Percentiles rank a stretch among this genome's conserved stretches.
phyloP scores from a whole-genome alignment of 2,113 vertebrate genomes.

The Pteronura brasiliensis region DNA sequence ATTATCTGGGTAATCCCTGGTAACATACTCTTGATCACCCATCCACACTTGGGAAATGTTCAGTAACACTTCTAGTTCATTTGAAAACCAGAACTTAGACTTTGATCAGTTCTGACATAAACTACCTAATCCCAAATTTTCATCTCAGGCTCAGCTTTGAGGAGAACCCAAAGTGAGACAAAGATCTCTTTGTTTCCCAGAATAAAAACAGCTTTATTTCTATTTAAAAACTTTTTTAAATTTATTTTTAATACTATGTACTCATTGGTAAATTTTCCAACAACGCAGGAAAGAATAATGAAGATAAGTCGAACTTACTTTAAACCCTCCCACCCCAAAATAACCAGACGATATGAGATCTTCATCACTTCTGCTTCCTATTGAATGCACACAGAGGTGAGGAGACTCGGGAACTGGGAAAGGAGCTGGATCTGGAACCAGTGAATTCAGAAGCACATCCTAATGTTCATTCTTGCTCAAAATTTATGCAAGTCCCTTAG shows the following conservation, averaged over 20 bases:
- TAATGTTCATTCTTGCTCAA: background rate
- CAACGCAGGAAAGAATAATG: background rate
- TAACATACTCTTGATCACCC: background rate
- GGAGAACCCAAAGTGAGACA: background rate
- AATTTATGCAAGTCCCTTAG: background rate
- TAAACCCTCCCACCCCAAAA: background rate
- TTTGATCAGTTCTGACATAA: background rate
- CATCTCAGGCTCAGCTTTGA: background rate
- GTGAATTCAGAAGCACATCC: background rate
- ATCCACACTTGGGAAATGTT: background rate
- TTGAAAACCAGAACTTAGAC: background rate
- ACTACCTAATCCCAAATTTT: background rate
- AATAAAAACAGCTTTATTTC: background rate
- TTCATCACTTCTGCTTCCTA: background rate
- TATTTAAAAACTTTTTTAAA: background rate
- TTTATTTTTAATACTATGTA: background rate
- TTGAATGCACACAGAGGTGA: background rate
- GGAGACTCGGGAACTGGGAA: background rate
- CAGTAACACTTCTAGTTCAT: background rate
- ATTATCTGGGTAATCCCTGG: background rate
- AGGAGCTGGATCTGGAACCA: background rate
- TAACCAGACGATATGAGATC: background rate
- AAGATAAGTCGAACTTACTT: background rate
- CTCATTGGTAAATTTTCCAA: background rate
- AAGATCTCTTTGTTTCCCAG: background rate